Percentiles rank a stretch among this genome's conserved stretches.
These are phyloP conservation scores for Yponomeuta evonymella DNA, from an alignment of 2,888 invertebrate species.

Conservation along the genomic window DNA sequence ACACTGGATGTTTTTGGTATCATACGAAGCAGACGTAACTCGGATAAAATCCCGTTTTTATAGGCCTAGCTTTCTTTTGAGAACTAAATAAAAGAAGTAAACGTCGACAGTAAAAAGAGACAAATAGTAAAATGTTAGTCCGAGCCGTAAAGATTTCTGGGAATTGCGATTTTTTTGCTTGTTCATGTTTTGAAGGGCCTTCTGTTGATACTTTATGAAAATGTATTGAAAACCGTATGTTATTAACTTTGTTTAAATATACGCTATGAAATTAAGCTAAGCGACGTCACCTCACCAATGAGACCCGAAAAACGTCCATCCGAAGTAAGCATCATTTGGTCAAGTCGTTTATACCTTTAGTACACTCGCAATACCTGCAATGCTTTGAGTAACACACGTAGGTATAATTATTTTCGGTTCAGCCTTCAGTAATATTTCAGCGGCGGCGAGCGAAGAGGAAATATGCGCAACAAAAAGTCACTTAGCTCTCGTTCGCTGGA, in stretches of 20 bases:
- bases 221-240: too few species aligned
- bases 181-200: not conserved
- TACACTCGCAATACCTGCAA: not conserved
- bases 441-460: not conserved
- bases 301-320: too few species aligned
- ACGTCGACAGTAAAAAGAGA: conserved; percentile 1
- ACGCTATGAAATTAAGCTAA: too few species aligned
- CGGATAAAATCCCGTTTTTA: not conserved
- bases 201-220: not conserved
- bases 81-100: not conserved
- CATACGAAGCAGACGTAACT: not conserved
- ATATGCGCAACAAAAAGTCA: conserved; percentile 7
- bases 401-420: not conserved
- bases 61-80: not conserved
- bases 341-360: not conserved
- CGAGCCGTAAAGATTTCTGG: not conserved
- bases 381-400: not conserved
- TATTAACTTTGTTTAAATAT: too few species aligned
- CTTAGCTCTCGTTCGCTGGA: conserved; percentile 18
- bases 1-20: too few species aligned
- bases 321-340: too few species aligned
- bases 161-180: not conserved
- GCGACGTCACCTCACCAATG: too few species aligned
- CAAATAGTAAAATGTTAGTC: not conserved
- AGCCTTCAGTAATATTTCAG: conserved; percentile 1